Evolutionary conservation across 2,888 invertebrate species (phyloP), one percentile per base, ranked within the genome.

Genomic region (Mylabris sibirica): DNA sequence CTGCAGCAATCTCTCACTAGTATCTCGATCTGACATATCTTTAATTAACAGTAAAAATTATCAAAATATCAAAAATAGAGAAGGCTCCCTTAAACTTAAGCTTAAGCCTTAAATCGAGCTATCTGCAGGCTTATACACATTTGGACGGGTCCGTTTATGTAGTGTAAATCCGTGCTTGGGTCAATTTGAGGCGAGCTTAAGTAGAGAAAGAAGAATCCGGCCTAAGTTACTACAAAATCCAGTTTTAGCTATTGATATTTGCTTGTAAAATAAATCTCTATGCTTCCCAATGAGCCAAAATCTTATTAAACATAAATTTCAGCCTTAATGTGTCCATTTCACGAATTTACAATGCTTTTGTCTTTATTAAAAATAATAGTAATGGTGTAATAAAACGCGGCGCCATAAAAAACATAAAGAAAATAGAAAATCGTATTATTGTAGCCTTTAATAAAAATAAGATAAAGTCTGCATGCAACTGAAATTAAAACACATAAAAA

Each of bases 261-360:
- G 6, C 26, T 30, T 2, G n/a, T n/a, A n/a, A n/a, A n/a, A n/a
- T n/a, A n/a, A n/a, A n/a, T 12, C 30, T 2, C 17, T 8, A 8
- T 17, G 17, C 17, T n/a, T 59, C 12, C 22, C 14, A 22, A 44
- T 44, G 4, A 49, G 53, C 53, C 41, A 11, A 12, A 30, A 30
- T 30, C 53, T 20, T 53, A 53, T 53, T 5, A 22, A 38, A 22
- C 17, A 30, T 66, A 66, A 66, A 66, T 66, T 57, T 35, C 9
- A n/a, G 4, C 4, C 1, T 60, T 65, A 30, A 65, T 20, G 20
- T 24, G 49, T 65, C 35, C 41, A 61, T 65, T 65, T 60, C 34
- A 11, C 49, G 65, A 60, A 65, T 65, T 44, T 65, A 49, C 59
- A 59, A 65, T 65, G 49, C 17, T 61, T 49, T 30, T 34, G 60